Evolutionary conservation across 1,140 invertebrate genomes (phyloP).

Genomic region (Coelopa frigida): DNA sequence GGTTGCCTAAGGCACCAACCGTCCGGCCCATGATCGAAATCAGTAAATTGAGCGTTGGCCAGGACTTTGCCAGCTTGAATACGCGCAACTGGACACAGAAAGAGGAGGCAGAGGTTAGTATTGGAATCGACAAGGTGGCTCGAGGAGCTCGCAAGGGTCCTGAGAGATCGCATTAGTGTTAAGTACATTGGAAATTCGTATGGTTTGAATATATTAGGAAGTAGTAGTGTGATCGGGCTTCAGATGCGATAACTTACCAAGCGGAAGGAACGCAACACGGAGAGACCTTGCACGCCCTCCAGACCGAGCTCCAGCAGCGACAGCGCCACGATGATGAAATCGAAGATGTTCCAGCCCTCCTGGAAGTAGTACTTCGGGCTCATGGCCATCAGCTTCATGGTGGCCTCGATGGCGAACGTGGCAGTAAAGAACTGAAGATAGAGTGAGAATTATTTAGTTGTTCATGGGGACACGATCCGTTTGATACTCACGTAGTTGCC

Average conservation of each 20-base stretch:
- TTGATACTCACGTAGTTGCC: constrained; percentile 85
- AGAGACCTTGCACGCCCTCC: constrained; percentile 89
- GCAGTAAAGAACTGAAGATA: constrained; percentile 88
- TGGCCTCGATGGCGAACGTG: constrained; percentile 95
- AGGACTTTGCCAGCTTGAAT: constrained; percentile 98
- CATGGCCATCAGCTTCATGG: constrained; percentile 91
- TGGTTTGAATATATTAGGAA: no score
- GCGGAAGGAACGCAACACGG: constrained; percentile 94
- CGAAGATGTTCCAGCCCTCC: constrained; percentile 99
- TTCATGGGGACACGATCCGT: neutral
- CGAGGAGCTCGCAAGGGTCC: no score
- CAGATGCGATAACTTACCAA: constrained; percentile 78
- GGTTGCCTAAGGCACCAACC: constrained; percentile 94
- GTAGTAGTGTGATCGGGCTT: no score
- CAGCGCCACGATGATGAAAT: constrained; percentile 95
- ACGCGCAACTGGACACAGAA: constrained; percentile 94
- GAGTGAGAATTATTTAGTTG: constrained; percentile 39
- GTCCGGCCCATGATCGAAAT: constrained; percentile 98
- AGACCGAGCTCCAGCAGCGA: constrained; percentile 89
- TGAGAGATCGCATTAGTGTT: no score
- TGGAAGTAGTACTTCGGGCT: constrained; percentile 97
- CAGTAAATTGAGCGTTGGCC: constrained; percentile 96
- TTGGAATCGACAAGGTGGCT: no score
- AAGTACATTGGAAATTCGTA: no score
- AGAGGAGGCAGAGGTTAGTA: no score